Evolutionary conservation across 1,140 invertebrate species (phyloP), one percentile per base, ranked within the genome.

Genomic region (Penaeus japonicus): DNA sequence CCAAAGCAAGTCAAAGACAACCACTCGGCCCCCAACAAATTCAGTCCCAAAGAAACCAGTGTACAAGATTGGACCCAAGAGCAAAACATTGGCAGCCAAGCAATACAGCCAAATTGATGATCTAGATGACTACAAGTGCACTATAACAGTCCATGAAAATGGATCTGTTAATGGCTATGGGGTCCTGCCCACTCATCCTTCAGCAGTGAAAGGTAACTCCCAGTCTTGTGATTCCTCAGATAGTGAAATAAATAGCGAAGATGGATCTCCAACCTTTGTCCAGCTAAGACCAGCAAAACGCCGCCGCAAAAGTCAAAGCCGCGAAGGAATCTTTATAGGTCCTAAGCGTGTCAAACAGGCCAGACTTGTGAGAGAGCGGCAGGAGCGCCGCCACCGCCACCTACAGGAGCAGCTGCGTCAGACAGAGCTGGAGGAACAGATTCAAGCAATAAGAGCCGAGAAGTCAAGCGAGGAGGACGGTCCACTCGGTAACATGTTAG

Each of bases 321-420:
- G 59, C 17, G 88, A 90, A 54, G 90, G 90, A 4, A 77, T 89
- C 57, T 90, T 90, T 30, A 88, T 90, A 53, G 90, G 90, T 53
- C 90, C 90, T 35, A 90, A 90, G 47, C 78, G 90, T 73, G 62
- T 90, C 24, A 90, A 90, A 32, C 85, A 89, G 77, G 90, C 90
- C 22, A 85, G 89, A 7, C 75, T 89, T 53, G 90, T 90, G 35
- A 78, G 90, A 54, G 88, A 90, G 47, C 80, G 90, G 30, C 90
- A 90, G 57, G 88, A 90, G 32, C 81, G 77, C 10, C 88, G 90
- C 2, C 88, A 90, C 65, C 85, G 89, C 18, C 84, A 83, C 54
- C 85, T 90, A n/a, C 79, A 90, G 65, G 90, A 90, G 32, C 90
- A 89, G 73, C 75, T 90, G 39, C 75, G 89, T 32, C 89, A 89